A percentile compares a stretch with the other conserved stretches of the same genome.
Evolutionary conservation across 2,113 vertebrate species (phyloP).

Genomic region (Actinemys pallida): DNA sequence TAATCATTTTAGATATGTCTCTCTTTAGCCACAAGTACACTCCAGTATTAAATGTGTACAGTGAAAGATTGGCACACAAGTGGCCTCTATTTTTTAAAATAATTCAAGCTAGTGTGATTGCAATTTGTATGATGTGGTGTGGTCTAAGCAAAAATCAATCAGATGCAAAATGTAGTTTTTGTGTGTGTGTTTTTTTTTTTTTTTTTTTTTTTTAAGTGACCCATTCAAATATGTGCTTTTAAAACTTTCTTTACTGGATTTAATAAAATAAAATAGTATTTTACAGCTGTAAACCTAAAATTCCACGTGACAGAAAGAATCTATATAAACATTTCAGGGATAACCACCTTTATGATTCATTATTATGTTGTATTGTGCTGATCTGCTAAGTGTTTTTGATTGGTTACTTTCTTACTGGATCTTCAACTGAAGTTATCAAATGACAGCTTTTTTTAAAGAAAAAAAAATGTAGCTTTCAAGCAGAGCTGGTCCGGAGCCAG

Average conservation of each 20-base stretch:
- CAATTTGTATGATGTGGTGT: not conserved
- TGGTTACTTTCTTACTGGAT: not conserved
- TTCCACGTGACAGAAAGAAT: not conserved
- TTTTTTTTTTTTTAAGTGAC: not conserved
- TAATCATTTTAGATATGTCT: not conserved
- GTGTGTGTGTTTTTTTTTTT: no score
- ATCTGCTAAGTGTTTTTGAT: not conserved
- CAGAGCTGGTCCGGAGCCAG: not conserved
- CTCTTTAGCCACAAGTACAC: not conserved
- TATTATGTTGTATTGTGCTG: not conserved
- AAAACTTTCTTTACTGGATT: not conserved
- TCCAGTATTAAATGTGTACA: not conserved
- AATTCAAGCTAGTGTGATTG: not conserved
- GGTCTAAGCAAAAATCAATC: not conserved
- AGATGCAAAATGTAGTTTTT: not conserved
- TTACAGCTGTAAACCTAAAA: not conserved
- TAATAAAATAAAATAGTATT: not conserved
- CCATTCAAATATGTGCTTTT: not conserved
- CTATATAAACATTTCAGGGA: not conserved
- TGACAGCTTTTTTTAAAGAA: not conserved
- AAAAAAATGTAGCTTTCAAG: not conserved
- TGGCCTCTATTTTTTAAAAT: not conserved
- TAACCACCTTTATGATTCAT: not conserved
- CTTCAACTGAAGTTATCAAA: not conserved
- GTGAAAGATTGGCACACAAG: not conserved